Percentiles rank a stretch among this genome's conserved stretches.
These are phyloP conservation scores for Acanthurus tractus DNA, from an alignment of 2,797 vertebrate species.

Conservation along the genomic window DNA sequence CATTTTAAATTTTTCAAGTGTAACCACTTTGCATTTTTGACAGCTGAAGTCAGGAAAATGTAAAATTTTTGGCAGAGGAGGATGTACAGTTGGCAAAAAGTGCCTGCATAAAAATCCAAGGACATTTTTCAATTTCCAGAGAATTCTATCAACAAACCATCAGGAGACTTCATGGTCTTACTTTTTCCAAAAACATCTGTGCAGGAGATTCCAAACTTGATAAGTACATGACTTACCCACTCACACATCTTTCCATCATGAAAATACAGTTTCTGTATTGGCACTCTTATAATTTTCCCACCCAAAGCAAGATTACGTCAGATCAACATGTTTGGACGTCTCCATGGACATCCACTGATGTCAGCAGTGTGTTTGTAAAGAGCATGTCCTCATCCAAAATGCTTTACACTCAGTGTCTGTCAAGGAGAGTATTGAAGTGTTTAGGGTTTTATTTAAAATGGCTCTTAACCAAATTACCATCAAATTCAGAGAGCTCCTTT, in stretches of 20 bases:
- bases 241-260: not conserved
- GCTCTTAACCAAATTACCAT: not conserved
- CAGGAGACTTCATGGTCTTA: not conserved
- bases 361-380: not conserved
- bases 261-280: not conserved
- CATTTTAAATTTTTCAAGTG: not conserved
- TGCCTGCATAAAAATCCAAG: not conserved
- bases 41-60: not conserved
- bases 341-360: constrained; percentile 13
- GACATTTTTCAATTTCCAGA: not conserved
- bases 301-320: constrained; percentile 20
- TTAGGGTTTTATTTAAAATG: not conserved
- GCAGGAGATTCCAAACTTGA: no score
- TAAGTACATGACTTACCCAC: constrained; percentile 1
- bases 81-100: not conserved
- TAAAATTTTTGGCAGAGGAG: not conserved
- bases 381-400: not conserved
- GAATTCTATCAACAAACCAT: not conserved
- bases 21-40: not conserved
- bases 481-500: not conserved
- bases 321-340: constrained; percentile 39
- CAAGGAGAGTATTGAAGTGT: not conserved
- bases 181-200: not conserved
- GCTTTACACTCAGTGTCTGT: not conserved
- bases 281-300: not conserved